Evolutionary conservation across 2,888 invertebrate genomes (phyloP), one percentile per base, ranked within the genome.

Genomic region (Pristionchus fissidentatus): DNA sequence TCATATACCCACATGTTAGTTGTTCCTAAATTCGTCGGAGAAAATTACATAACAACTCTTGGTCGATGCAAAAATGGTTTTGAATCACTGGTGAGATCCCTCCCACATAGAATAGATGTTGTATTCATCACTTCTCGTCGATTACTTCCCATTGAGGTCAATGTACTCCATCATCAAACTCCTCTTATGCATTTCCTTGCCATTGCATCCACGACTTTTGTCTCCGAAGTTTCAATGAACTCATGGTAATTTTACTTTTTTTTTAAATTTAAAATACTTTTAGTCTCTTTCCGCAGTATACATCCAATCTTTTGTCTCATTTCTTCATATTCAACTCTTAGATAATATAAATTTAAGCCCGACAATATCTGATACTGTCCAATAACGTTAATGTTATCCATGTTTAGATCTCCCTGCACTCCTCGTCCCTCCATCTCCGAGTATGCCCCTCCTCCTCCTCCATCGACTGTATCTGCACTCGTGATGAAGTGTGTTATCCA

Each of bases 401-500:
- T 19, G 41, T 43, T 41, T 7, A 73, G 73, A 32, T 73, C 13
- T 32, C 41, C 32, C 5, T 73, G 1, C 26, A 43, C 26, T 38
- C 41, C 41, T 26, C 73, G 4, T 73, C 73, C 3, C 73, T 73
- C 22, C n/a, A 38, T 73, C n/a, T 43, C 29, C 66, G 38, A 22
- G 3, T 19, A 32, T 73, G 73, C 26, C 62, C n/a, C 62, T 15
- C 15, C 35, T 62, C 62, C 62, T 62, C 32, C 43, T 43, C 41
- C 73, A 13, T 73, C 73, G 22, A 38, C 3, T 73, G 73, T 73
- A 38, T 73, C 41, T 73, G 73, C 41, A 41, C 73, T 13, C 26
- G 29, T 15, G 22, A 7, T 10, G 66, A 41, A 38, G 66, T 38
- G 22, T 80, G 80, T 29, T 84, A 86, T 70, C 85, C 83, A 13